Conservation (phyloP, 2,888 invertebrate species). For the Thecocarcelia acutangulata region DNA sequence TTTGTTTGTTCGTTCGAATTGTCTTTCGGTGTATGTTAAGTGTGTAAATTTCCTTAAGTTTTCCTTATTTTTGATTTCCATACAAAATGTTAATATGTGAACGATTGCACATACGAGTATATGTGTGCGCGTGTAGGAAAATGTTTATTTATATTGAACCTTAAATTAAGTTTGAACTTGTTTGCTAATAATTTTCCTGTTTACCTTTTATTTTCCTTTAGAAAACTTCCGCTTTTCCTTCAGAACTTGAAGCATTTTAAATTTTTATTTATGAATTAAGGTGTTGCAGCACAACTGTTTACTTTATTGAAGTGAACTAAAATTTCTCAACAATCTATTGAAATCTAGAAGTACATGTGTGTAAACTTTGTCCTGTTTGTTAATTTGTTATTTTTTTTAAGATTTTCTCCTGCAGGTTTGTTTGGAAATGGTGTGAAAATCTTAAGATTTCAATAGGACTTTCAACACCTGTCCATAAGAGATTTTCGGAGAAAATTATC, state of each 20-base stretch:
- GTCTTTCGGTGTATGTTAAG: not conserved
- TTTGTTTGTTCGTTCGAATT: not conserved
- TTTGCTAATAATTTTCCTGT: slow-evolving; percentile 70
- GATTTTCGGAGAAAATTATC: slow-evolving; percentile 24
- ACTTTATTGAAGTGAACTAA: slow-evolving; percentile 78
- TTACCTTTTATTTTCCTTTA: slow-evolving; percentile 23
- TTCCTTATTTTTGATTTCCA: slow-evolving; percentile 13
- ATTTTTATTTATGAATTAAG: slow-evolving; percentile 28
- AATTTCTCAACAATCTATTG: slow-evolving; percentile 77
- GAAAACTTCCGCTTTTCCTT: slow-evolving; percentile 8
- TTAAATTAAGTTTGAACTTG: slow-evolving; percentile 80
- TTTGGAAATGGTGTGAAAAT: slow-evolving; percentile 77
- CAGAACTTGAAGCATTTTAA: not conserved
- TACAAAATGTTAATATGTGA: not conserved
- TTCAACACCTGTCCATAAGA: slow-evolving; percentile 71
- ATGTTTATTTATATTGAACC: slow-evolving; percentile 77
- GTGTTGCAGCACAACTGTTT: slow-evolving; percentile 72
- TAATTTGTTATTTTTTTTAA: slow-evolving; percentile 52
- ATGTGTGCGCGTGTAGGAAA: slow-evolving; percentile 11
- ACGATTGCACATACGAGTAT: not conserved
- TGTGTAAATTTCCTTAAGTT: slow-evolving; percentile 23
- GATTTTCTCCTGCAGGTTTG: slow-evolving; percentile 11
- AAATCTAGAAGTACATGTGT: slow-evolving; percentile 32
- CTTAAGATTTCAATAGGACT: slow-evolving; percentile 79
- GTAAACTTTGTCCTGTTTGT: slow-evolving; percentile 74